Base-by-base conservation (phyloP, 2,888 invertebrate genomes). In the Patella caerulea region DNA sequence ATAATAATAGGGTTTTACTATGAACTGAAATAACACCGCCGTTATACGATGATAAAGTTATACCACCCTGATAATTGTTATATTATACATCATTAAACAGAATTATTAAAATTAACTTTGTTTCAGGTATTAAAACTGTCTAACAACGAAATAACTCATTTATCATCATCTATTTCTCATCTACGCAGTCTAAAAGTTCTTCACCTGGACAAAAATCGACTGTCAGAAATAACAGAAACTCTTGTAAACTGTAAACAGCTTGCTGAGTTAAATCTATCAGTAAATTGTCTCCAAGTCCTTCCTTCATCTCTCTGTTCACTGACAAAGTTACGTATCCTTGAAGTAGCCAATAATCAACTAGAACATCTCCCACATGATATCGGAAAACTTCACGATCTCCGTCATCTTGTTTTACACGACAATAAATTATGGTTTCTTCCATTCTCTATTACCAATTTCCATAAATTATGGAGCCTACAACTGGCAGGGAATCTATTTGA, bases 361-460 rank as follows among this genome's bases (percentile, higher is more conserved):
- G 90, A 90, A 76, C 84, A 84, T 56, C 76, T 91, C 2, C 90
- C 91, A 5, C 86, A 87, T 77, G 88, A 89, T 74, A 81, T 91
- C 9, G 88, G 90, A n/a, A 75, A 81, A 7, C 79, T 91, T 73
- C 80, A 83, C 11, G 85, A 86, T 65, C 83, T 91, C 34, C 79
- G 85, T 24, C 82, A 84, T 45, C 83, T 91, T 17, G 90, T 91
- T 71, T 77, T 91, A 14, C 88, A 88, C 54, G 82, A 85, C 19
- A 91, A 91, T 84, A 83, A 83, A 45, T 82, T 91, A 24, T 90
- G 89, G 88, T 87, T 88, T 74, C 78, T 91, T 11, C 91, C 91
- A 5, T 87, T 88, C 73, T 86, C 88, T 29, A 79, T 90, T 12
- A 83, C 83, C 52, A 85, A 86, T 54, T 81, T 91, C 29, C 79